Conservation (phyloP, 2,888 invertebrate species). For the Coleophora deauratella region DNA sequence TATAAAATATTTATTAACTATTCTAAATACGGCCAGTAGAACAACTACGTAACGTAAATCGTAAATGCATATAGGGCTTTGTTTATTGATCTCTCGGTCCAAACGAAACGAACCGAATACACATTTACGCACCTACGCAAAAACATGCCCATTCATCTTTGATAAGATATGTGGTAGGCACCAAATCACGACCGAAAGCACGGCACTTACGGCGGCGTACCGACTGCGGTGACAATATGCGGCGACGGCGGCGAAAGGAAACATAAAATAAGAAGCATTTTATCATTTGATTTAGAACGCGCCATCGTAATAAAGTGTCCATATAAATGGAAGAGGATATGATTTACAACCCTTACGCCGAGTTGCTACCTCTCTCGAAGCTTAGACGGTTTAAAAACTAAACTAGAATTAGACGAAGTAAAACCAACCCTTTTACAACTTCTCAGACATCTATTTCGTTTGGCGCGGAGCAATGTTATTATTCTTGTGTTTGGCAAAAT, state of each 20-base stretch:
- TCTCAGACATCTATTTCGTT: constrained; percentile 6
- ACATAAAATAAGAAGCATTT: constrained; percentile 69
- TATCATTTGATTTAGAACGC: constrained; percentile 73
- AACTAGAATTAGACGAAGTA: constrained; percentile 19
- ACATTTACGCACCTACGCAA: background rate
- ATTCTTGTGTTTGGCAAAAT: constrained; percentile 9
- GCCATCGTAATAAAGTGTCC: constrained; percentile 70
- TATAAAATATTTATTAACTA: too few species aligned
- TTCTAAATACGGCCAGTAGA: too few species aligned
- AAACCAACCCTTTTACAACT: constrained; percentile 8
- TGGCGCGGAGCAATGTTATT: constrained; percentile 1
- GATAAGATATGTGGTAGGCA: constrained; percentile 16
- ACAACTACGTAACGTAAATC: too few species aligned
- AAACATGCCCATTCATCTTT: constrained; percentile 15
- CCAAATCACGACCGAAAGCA: constrained; percentile 24
- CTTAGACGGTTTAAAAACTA: constrained; percentile 40
- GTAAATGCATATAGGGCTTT: too few species aligned
- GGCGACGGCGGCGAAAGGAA: constrained; percentile 53
- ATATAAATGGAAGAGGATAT: constrained; percentile 68
- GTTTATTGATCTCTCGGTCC: too few species aligned
- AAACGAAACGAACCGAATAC: too few species aligned
- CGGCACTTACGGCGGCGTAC: constrained; percentile 21
- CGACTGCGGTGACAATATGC: constrained; percentile 49
- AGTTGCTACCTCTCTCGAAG: constrained; percentile 50
- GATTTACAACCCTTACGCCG: constrained; percentile 59